Evolutionary conservation across 2,797 vertebrate genomes (phyloP).

Genomic region (Pachyuromys duprasi): DNA sequence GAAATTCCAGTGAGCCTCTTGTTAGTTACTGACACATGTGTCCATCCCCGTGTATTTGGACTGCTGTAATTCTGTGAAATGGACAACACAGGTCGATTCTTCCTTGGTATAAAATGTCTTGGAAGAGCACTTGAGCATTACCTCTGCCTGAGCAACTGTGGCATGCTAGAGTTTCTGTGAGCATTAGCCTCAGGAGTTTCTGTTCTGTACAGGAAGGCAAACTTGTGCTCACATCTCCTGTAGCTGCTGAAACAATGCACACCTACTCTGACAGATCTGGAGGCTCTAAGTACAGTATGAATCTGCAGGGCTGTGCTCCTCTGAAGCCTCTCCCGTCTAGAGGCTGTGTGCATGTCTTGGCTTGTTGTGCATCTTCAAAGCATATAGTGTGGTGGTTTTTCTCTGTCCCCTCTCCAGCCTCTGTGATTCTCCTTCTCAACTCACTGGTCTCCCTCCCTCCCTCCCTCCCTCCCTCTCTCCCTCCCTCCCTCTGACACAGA

Average conservation of each 20-base stretch:
- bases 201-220: background rate
- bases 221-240: background rate
- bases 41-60: background rate
- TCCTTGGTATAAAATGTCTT: background rate
- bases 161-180: background rate
- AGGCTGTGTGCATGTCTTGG: background rate
- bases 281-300: background rate
- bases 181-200: background rate
- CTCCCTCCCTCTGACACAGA: background rate
- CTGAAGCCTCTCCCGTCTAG: background rate
- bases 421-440: background rate
- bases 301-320: background rate
- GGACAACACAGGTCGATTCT: background rate
- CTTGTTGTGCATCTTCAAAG: background rate
- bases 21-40: background rate
- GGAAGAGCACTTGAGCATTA: background rate
- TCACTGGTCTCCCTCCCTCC: background rate
- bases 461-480: background rate
- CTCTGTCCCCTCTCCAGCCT: background rate
- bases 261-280: background rate
- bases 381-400: background rate
- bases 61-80: background rate
- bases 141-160: background rate
- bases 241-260: background rate
- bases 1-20: conserved; percentile 11